Percentiles rank a stretch among this genome's conserved stretches.
These are phyloP conservation scores for Takifugu flavidus DNA, from an alignment of 2,113 vertebrate species.

Conservation along the genomic window DNA sequence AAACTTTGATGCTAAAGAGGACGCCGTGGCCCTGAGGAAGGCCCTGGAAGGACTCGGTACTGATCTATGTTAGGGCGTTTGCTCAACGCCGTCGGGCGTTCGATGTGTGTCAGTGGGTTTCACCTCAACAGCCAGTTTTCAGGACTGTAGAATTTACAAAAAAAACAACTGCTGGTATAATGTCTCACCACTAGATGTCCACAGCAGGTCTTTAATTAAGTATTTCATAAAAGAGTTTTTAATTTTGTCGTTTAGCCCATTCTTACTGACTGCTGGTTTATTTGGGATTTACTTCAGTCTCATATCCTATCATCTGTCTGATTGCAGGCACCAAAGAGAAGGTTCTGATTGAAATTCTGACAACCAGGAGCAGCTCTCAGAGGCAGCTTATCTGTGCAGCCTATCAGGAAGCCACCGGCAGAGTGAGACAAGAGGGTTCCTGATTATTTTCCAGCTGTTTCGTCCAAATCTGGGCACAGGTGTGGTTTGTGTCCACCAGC, in stretches of 20 bases:
- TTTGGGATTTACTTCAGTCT: no score
- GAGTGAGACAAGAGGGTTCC: slow-evolving; percentile 51
- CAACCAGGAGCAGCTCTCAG: slow-evolving; percentile 72
- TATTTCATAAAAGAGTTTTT: no score
- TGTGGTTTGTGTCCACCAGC: neutral
- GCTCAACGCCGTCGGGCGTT: no score
- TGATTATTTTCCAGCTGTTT: neutral
- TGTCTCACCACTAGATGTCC: no score
- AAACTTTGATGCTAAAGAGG: slow-evolving; percentile 65
- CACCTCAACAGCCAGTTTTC: no score
- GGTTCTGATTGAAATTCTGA: slow-evolving; percentile 69
- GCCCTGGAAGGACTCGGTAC: slow-evolving; percentile 77
- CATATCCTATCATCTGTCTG: neutral
- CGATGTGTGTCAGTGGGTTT: no score
- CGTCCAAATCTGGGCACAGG: no score
- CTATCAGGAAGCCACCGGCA: slow-evolving; percentile 65
- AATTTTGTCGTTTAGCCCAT: no score
- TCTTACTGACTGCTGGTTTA: no score
- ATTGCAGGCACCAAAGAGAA: slow-evolving; percentile 76
- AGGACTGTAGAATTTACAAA: no score
- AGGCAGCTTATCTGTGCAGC: slow-evolving; percentile 72
- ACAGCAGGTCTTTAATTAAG: no score
- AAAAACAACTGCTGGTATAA: no score
- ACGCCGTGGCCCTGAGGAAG: slow-evolving; percentile 67
- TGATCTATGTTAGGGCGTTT: neutral